Evolutionary conservation across 2,797 vertebrate species (phyloP).

Genomic region (Lates japonicus): DNA sequence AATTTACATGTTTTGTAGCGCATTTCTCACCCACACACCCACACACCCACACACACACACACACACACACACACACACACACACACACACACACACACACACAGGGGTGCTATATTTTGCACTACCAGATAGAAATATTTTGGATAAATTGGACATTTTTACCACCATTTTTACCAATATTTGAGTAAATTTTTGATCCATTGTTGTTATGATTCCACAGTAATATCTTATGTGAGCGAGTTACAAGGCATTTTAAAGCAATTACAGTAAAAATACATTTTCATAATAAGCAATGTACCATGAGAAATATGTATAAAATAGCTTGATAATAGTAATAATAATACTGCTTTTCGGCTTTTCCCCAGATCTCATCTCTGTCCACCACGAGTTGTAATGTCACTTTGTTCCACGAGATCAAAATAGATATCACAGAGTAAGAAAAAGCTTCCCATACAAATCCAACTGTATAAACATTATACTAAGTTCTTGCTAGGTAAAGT

Average conservation of each 20-base stretch:
- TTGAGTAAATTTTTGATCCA: slow-evolving; percentile 58
- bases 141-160: slow-evolving; percentile 64
- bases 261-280: slow-evolving; percentile 84
- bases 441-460: slow-evolving; percentile 87
- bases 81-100: slow-evolving; percentile 20
- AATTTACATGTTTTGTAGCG: slow-evolving; percentile 80
- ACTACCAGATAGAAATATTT: slow-evolving; percentile 70
- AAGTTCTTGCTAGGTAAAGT: slow-evolving; percentile 84
- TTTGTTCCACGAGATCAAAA: slow-evolving; percentile 82
- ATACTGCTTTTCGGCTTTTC: slow-evolving; percentile 68
- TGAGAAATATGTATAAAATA: slow-evolving; percentile 87
- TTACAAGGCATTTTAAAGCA: slow-evolving; percentile 82
- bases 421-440: slow-evolving; percentile 86
- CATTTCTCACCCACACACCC: slow-evolving; percentile 38
- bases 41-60: slow-evolving; percentile 21
- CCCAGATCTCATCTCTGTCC: slow-evolving; percentile 71
- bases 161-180: slow-evolving; percentile 55
- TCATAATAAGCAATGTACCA: slow-evolving; percentile 80
- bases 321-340: slow-evolving; percentile 78
- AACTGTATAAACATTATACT: slow-evolving; percentile 87
- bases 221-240: slow-evolving; percentile 70
- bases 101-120: slow-evolving; percentile 60
- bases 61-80: slow-evolving; percentile 17
- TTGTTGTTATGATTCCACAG: slow-evolving; percentile 66
- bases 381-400: slow-evolving; percentile 71